Percentiles rank a stretch among this genome's conserved stretches.
These are phyloP conservation scores for Diplogasteroides magnus DNA, from an alignment of 1,140 invertebrate genomes.

Conservation along the genomic window DNA sequence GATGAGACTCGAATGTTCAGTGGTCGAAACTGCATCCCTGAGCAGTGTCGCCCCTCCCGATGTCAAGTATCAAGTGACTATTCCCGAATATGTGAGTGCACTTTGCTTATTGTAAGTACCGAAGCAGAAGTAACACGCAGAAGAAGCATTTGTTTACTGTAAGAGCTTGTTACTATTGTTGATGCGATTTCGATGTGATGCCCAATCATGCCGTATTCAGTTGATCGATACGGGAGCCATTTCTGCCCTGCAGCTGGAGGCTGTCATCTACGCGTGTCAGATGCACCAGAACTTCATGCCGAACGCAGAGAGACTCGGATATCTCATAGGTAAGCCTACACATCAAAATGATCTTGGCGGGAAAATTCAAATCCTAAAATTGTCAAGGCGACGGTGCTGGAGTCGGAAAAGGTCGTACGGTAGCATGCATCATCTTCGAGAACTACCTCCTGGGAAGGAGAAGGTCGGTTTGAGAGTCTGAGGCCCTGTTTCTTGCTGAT, in stretches of 20 bases:
- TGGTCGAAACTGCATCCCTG: slow-evolving; percentile 94
- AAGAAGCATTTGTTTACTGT: too few relatives aligned
- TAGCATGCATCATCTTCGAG: slow-evolving; percentile 95
- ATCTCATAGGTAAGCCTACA: slow-evolving; percentile 76
- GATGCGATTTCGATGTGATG: not conserved
- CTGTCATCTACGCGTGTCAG: slow-evolving; percentile 89
- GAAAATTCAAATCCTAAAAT: too few relatives aligned
- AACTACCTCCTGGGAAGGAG: slow-evolving; percentile 89
- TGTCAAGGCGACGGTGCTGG: slow-evolving; percentile 98
- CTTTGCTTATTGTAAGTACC: too few relatives aligned
- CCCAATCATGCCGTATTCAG: slow-evolving; percentile 45
- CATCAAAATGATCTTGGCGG: too few relatives aligned
- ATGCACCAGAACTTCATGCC: slow-evolving; percentile 86
- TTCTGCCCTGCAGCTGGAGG: slow-evolving; percentile 91
- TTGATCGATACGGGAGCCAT: slow-evolving; percentile 77
- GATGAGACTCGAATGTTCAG: too few relatives aligned
- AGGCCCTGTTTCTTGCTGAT: not conserved
- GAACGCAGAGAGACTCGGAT: slow-evolving; percentile 83
- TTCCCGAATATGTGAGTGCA: slow-evolving; percentile 67
- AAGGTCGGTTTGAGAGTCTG: slow-evolving; percentile 69
- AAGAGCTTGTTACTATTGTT: too few relatives aligned
- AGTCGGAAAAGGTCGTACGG: slow-evolving; percentile 96
- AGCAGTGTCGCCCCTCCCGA: slow-evolving; percentile 92
- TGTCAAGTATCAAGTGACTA: slow-evolving; percentile 78
- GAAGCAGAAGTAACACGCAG: too few relatives aligned